phyloP scores from a whole-genome alignment of 2,113 vertebrate species.

The Agapornis roseicollis region DNA sequence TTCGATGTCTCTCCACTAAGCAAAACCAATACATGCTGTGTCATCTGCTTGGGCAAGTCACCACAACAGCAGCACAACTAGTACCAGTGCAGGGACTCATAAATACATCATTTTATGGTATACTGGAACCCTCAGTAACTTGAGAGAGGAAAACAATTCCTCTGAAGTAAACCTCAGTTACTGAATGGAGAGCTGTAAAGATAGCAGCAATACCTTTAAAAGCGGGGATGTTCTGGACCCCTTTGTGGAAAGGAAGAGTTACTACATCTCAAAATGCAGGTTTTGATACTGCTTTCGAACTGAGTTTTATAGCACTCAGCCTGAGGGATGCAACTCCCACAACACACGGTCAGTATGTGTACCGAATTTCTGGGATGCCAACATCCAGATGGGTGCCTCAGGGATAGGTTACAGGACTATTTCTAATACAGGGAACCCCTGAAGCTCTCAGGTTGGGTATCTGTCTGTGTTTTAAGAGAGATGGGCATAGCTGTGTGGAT shows the following conservation, averaged over 20 bases:
- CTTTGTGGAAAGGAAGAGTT: background rate
- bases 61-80: background rate
- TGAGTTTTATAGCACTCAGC: background rate
- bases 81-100: background rate
- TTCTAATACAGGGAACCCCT: background rate
- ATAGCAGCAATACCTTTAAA: background rate
- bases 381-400: background rate
- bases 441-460: background rate
- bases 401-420: background rate
- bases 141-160: background rate
- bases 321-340: rapidly evolving
- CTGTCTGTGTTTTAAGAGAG: background rate
- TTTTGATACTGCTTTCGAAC: background rate
- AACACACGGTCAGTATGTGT: background rate
- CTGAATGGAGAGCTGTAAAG: background rate
- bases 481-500: background rate
- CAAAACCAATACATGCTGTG: background rate
- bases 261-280: background rate
- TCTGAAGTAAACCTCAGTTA: background rate
- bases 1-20: slow-evolving; percentile 96
- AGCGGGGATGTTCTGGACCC: background rate
- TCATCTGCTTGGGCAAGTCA: background rate
- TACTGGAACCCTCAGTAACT: background rate
- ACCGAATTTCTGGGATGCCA: background rate
- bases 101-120: background rate